Percentiles rank a stretch among this genome's conserved stretches.
phyloP scores from a whole-genome alignment of 92 coral and sea anemone species.

The Virgularia gustaviana region DNA sequence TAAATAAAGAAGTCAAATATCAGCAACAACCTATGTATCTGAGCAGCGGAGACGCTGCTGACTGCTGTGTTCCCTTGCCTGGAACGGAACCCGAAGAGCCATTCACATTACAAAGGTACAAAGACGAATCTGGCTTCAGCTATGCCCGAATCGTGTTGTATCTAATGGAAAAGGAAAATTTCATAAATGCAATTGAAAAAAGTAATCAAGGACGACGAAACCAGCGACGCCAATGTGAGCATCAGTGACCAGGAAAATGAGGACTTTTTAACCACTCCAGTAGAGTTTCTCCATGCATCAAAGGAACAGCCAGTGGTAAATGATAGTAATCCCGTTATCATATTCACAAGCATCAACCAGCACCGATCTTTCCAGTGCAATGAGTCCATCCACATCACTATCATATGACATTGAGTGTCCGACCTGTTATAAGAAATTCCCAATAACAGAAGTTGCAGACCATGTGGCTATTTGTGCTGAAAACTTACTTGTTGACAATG shows the following conservation, averaged over 20 bases:
- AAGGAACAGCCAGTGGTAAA: not conserved
- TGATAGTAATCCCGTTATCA: not conserved
- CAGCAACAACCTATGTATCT: no score
- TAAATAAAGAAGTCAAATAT: no score
- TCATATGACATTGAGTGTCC: conserved; percentile 36
- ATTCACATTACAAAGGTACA: conserved; percentile 45
- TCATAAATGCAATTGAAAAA: not conserved
- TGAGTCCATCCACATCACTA: not conserved
- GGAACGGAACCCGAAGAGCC: conserved; percentile 53
- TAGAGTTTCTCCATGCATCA: not conserved
- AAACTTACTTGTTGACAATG: not conserved
- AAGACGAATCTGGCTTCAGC: conserved; percentile 44
- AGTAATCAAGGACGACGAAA: not conserved
- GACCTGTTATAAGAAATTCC: conserved; percentile 40
- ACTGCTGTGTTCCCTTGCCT: no score
- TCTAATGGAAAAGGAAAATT: not conserved
- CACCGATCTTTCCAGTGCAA: not conserved
- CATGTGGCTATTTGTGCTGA: conserved; percentile 41
- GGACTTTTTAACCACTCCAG: not conserved
- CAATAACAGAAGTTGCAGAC: conserved; percentile 31
- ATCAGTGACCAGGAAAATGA: not conserved
- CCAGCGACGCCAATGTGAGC: not conserved
- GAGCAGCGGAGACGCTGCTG: no score
- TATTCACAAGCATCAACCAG: conserved; percentile 20
- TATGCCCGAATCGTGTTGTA: conserved; percentile 9